These are phyloP conservation scores for Tenebrosternarchus preto DNA, from an alignment of 2,113 vertebrate genomes.

Conservation along the genomic window DNA sequence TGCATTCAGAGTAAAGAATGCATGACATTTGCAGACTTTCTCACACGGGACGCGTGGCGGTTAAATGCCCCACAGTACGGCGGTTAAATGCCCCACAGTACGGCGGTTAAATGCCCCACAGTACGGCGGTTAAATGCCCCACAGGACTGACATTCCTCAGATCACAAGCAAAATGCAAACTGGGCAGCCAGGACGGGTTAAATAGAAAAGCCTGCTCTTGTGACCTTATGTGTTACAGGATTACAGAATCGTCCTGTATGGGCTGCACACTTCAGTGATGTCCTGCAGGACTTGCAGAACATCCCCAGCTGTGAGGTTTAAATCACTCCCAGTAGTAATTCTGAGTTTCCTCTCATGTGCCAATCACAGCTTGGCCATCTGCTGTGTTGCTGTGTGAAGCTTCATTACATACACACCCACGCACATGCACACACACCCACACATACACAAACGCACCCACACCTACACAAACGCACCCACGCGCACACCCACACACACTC, in stretches of 20 bases:
- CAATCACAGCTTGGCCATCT: constrained; percentile 59
- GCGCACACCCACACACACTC: too few species aligned
- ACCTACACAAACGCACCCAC: too few species aligned
- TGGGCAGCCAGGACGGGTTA: background rate
- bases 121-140: background rate
- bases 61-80: constrained; percentile 5
- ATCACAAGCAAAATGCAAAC: constrained; percentile 9
- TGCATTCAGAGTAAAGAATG: background rate
- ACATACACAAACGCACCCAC: too few species aligned
- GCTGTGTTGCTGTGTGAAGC: constrained; percentile 44
- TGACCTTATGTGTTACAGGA: background rate
- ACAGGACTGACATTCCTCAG: constrained; percentile 23
- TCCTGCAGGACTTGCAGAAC: constrained; percentile 1
- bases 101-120: background rate
- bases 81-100: background rate
- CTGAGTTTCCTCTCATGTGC: constrained; percentile 56
- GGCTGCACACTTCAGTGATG: background rate
- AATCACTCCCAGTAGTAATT: constrained; percentile 57
- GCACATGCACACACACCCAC: too few species aligned
- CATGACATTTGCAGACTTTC: background rate
- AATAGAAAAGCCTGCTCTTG: background rate
- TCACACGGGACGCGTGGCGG: background rate
- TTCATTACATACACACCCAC: constrained; percentile 46
- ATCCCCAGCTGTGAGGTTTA: constrained; percentile 58
- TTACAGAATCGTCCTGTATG: background rate